phyloP scores from a whole-genome alignment of 2,797 vertebrate genomes.

The Channallabes apus region DNA sequence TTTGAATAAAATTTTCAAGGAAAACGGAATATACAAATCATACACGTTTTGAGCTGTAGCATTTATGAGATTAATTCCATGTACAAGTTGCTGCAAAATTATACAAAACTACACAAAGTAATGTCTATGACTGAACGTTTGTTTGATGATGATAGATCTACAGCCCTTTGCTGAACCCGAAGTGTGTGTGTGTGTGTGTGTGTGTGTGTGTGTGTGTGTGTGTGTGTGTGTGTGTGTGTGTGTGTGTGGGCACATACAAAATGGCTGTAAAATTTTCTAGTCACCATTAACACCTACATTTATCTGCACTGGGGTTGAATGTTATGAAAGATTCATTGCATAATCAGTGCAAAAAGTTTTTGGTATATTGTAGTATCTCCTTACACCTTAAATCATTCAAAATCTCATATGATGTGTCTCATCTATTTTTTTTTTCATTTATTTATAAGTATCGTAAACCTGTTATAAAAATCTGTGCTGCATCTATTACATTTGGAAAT shows the following conservation, averaged over 20 bases:
- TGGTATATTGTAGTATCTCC: background rate
- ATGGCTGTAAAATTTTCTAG: background rate
- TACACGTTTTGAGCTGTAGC: background rate
- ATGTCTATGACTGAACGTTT: background rate
- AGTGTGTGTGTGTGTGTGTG: background rate
- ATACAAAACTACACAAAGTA: background rate
- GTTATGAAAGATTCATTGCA: constrained; percentile 21
- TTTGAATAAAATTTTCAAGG: background rate
- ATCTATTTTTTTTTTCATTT: background rate
- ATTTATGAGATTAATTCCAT: background rate
- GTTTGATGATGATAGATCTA: background rate
- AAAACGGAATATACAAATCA: background rate
- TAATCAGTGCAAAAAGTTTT: constrained; percentile 14
- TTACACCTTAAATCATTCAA: background rate
- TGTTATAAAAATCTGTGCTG: background rate
- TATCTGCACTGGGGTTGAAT: constrained; percentile 6
- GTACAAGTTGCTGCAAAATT: background rate
- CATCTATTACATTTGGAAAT: background rate
- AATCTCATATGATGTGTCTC: too few relatives aligned
- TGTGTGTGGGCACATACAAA: constrained; percentile 9
- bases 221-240: background rate
- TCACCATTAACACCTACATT: constrained; percentile 10
- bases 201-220: constrained; percentile 13
- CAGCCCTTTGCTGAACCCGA: background rate
- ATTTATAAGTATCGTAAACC: background rate